phyloP scores from a whole-genome alignment of 2,888 invertebrate species.

The Cephus pulcher region DNA sequence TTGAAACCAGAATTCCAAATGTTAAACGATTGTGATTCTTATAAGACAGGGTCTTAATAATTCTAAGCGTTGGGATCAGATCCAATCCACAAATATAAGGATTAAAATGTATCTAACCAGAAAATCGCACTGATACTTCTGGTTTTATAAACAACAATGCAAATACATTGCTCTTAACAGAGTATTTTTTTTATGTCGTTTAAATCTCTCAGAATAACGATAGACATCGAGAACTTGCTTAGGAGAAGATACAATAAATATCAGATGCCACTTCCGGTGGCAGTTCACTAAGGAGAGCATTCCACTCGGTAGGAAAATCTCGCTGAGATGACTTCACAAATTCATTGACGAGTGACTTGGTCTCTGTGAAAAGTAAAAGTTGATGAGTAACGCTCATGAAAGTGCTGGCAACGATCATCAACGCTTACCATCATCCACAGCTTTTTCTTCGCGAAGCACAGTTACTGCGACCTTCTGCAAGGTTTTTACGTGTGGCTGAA shows the following conservation, averaged over 20 bases:
- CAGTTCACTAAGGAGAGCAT: constrained; percentile 64
- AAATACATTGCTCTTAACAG: neutral
- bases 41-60: neutral
- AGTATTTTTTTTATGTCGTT: neutral
- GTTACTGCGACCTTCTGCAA: constrained; percentile 71
- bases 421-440: constrained; percentile 68
- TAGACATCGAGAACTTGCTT: neutral
- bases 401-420: neutral
- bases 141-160: neutral
- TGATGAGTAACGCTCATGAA: constrained; percentile 3
- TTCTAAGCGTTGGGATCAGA: neutral
- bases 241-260: constrained; percentile 44
- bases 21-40: neutral
- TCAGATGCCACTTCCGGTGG: constrained; percentile 61
- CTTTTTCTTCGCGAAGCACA: constrained; percentile 71
- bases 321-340: constrained; percentile 70
- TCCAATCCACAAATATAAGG: neutral
- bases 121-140: neutral
- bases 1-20: neutral
- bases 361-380: constrained; percentile 64
- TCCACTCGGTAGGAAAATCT: constrained; percentile 72
- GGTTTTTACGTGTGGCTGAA: constrained; percentile 69
- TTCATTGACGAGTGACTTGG: constrained; percentile 66
- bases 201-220: neutral
- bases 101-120: neutral